These are phyloP conservation scores for Allophyes oxyacanthae DNA, from an alignment of 2,888 invertebrate species.

Conservation along the genomic window DNA sequence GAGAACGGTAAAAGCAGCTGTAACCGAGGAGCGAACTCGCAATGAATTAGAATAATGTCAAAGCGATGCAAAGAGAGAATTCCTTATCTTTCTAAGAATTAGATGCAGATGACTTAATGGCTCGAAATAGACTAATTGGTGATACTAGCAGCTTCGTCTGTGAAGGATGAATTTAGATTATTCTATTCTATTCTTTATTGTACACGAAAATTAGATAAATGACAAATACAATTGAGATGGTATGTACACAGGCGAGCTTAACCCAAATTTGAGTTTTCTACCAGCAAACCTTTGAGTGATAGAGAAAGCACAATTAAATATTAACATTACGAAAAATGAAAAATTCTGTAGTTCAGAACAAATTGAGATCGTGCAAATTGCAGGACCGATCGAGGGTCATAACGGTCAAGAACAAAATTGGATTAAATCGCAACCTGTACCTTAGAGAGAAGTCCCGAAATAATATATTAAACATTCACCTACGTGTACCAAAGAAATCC, in stretches of 20 bases:
- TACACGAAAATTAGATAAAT: no score
- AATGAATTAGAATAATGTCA: slow-evolving; percentile 35
- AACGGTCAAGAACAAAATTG: slow-evolving; percentile 20
- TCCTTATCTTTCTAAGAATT: slow-evolving; percentile 24
- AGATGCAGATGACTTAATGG: slow-evolving; percentile 29
- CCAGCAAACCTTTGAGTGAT: no score
- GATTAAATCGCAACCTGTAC: slow-evolving; percentile 32
- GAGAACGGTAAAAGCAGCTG: slow-evolving; percentile 11
- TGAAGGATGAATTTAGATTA: slow-evolving; percentile 13
- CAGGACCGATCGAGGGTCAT: no score
- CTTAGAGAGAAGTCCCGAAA: slow-evolving; percentile 31
- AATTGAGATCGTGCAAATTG: no score
- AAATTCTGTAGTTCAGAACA: no score
- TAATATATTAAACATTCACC: slow-evolving; percentile 47
- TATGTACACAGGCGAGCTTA: no score
- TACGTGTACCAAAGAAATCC: slow-evolving; percentile 38
- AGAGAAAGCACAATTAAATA: no score
- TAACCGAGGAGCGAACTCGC: slow-evolving; percentile 9
- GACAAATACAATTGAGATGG: no score
- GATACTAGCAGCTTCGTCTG: slow-evolving; percentile 13
- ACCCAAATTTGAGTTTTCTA: no score
- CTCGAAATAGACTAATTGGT: slow-evolving; percentile 33
- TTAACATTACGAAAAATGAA: no score
- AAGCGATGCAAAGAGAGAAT: slow-evolving; percentile 46
- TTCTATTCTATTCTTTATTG: slow-evolving; percentile 6